Conservation (phyloP, 2,888 invertebrate species). For the Erebia aethiops region DNA sequence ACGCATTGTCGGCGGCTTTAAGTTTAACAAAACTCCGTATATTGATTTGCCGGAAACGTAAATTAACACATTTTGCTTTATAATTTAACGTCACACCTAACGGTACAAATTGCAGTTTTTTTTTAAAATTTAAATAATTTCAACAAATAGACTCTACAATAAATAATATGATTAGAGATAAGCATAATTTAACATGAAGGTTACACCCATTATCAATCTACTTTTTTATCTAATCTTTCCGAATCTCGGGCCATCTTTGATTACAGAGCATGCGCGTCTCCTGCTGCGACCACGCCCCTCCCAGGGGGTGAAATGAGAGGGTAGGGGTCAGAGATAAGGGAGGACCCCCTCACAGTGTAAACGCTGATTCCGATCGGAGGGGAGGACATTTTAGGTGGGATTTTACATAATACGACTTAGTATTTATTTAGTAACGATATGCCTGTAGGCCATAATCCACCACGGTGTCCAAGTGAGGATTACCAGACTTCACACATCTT, state of each 20-base stretch:
- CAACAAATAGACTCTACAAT: too few species aligned
- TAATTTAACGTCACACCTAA: too few species aligned
- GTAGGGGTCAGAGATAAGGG: conserved; percentile 43
- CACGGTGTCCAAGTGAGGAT: too few species aligned
- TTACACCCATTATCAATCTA: conserved; percentile 26
- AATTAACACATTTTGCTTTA: too few species aligned
- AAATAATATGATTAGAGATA: conserved; percentile 17
- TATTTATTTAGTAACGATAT: not conserved
- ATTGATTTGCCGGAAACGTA: too few species aligned
- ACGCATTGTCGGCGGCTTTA: too few species aligned
- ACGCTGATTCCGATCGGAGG: conserved; percentile 27
- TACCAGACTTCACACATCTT: too few species aligned
- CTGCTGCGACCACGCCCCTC: conserved; percentile 64
- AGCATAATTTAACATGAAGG: conserved; percentile 17
- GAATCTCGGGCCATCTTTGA: conserved; percentile 67
- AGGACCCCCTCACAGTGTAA: conserved; percentile 40
- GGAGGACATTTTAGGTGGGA: conserved; percentile 23
- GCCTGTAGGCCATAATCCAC: not conserved
- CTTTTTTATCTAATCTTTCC: conserved; percentile 26
- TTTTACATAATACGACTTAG: conserved; percentile 18
- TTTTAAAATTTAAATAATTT: too few species aligned
- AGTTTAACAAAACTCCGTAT: too few species aligned
- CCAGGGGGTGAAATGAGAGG: conserved; percentile 53
- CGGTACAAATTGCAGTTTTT: too few species aligned
- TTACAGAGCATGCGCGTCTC: conserved; percentile 74